phyloP scores from a whole-genome alignment of 1,140 invertebrate species.

The Trissolcus basalis region DNA sequence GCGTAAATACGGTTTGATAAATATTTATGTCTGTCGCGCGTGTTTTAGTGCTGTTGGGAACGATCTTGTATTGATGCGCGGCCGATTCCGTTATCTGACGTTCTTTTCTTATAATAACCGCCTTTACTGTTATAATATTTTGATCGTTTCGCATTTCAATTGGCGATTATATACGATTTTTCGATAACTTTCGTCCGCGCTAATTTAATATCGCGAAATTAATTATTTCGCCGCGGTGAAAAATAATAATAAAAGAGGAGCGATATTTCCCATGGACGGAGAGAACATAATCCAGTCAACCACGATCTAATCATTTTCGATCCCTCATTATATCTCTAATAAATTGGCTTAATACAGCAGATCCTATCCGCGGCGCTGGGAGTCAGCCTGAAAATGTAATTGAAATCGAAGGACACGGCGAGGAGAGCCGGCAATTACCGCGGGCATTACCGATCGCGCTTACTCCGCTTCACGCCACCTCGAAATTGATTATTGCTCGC shows the following conservation, averaged over 20 bases:
- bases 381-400: conserved; percentile 31
- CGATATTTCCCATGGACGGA: conserved; percentile 2
- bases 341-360: conserved; percentile 13
- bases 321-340: conserved; percentile 14
- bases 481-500: conserved; percentile 71
- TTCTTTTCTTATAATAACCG: neutral
- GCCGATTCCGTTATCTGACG: neutral
- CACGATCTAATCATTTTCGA: conserved; percentile 3
- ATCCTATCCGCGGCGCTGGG: too few species aligned
- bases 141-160: neutral
- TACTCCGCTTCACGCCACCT: conserved; percentile 61
- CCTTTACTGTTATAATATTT: neutral
- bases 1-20: conserved; percentile 39
- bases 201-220: too few species aligned
- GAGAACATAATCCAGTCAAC: neutral
- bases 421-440: conserved; percentile 46
- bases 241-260: too few species aligned
- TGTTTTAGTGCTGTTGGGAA: conserved; percentile 18
- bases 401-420: conserved; percentile 55
- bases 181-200: too few species aligned
- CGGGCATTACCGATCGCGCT: conserved; percentile 49
- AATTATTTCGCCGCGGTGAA: too few species aligned
- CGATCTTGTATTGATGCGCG: conserved; percentile 13
- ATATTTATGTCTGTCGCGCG: conserved; percentile 42
- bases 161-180: neutral